A percentile compares a stretch with the other conserved stretches of the same genome.
Conservation (phyloP, 2,113 vertebrate genomes). For the Aldabrachelys gigantea region DNA sequence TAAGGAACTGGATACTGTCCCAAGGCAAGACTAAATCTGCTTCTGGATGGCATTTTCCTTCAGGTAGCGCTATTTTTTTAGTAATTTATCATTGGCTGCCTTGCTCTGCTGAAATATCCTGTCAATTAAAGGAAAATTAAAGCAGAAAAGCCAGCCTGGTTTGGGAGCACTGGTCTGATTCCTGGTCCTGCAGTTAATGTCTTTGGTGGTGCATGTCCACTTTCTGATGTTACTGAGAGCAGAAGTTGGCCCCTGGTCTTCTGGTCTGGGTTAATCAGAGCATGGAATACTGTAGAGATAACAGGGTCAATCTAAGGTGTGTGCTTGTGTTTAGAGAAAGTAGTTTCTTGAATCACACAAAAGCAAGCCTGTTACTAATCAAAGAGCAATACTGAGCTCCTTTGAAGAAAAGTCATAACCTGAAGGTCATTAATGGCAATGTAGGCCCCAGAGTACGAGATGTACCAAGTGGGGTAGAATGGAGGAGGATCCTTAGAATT, state of each 20-base stretch:
- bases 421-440: background rate
- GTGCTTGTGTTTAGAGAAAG: fast-evolving
- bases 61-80: fast-evolving
- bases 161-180: background rate
- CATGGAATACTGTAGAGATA: fast-evolving
- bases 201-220: fast-evolving
- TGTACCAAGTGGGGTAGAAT: background rate
- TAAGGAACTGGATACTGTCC: fast-evolving
- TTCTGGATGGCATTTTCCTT: fast-evolving
- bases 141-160: background rate
- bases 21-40: fast-evolving
- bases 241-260: background rate
- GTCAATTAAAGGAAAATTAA: background rate
- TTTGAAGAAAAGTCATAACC: background rate
- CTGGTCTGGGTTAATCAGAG: background rate
- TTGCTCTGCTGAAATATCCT: background rate
- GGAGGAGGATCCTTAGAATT: background rate
- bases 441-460: background rate
- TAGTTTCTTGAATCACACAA: background rate
- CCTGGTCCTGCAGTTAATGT: fast-evolving
- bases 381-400: background rate
- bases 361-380: background rate
- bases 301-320: fast-evolving
- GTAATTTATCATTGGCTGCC: background rate
- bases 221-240: background rate